phyloP scores from a whole-genome alignment of 2,888 invertebrate genomes.

The Cyclophora albipunctata region DNA sequence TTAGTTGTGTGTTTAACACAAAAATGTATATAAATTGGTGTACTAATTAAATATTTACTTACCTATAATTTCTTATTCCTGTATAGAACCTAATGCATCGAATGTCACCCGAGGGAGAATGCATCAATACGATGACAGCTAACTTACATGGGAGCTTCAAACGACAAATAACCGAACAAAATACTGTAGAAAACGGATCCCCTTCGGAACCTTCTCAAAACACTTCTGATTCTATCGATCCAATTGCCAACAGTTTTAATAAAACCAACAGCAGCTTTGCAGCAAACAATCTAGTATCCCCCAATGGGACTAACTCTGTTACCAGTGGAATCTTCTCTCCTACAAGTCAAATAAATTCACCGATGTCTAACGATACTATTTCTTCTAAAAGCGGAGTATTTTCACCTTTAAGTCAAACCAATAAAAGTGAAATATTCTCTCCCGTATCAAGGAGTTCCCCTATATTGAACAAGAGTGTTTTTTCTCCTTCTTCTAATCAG shows the following conservation, averaged over 20 bases:
- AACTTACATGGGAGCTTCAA: slow-evolving; percentile 80
- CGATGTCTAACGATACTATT: slow-evolving; percentile 69
- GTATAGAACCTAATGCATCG: slow-evolving; percentile 80
- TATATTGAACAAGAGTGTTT: slow-evolving; percentile 61
- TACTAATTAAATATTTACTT: too few species aligned
- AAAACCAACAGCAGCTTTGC: slow-evolving; percentile 57
- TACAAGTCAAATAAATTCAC: slow-evolving; percentile 72
- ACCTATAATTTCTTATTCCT: slow-evolving; percentile 38
- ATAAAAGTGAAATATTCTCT: slow-evolving; percentile 68
- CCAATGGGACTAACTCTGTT: slow-evolving; percentile 68
- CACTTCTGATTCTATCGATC: slow-evolving; percentile 56
- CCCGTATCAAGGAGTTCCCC: slow-evolving; percentile 67
- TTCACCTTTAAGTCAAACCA: slow-evolving; percentile 69
- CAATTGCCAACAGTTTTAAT: slow-evolving; percentile 55
- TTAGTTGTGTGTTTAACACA: too few species aligned
- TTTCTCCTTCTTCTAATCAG: slow-evolving; percentile 67
- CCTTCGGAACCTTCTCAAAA: slow-evolving; percentile 63
- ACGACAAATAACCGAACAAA: slow-evolving; percentile 71
- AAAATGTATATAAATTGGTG: too few species aligned
- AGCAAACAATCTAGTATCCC: slow-evolving; percentile 64
- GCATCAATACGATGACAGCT: slow-evolving; percentile 77
- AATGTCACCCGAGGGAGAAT: slow-evolving; percentile 82
- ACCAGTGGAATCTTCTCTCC: slow-evolving; percentile 73
- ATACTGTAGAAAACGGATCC: slow-evolving; percentile 53
- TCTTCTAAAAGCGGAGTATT: slow-evolving; percentile 71